A percentile compares a stretch with the other conserved stretches of the same genome.
Conservation (phyloP, 2,888 invertebrate genomes). For the Brachyptera putata region DNA sequence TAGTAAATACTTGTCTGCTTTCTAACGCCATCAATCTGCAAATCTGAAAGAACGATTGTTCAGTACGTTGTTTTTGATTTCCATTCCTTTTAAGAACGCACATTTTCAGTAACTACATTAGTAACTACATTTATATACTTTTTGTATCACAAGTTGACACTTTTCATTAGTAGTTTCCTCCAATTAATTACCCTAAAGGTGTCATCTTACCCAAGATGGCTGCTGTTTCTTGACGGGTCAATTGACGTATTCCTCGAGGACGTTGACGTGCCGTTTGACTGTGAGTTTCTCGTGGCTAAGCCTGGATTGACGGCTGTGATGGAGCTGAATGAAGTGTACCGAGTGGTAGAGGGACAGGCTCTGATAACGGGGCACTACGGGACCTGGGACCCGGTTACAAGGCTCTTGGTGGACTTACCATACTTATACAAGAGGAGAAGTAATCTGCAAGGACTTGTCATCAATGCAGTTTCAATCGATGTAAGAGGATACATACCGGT, state of each 20-base stretch:
- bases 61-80: too few species aligned
- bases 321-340: slow-evolving; percentile 13
- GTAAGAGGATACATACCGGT: too few species aligned
- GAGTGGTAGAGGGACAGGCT: not conserved
- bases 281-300: slow-evolving; percentile 9
- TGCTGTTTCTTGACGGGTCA: slow-evolving; percentile 14
- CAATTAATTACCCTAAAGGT: too few species aligned
- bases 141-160: too few species aligned
- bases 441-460: not conserved
- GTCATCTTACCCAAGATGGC: too few species aligned
- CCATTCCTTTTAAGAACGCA: too few species aligned
- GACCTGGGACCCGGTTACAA: not conserved
- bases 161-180: too few species aligned
- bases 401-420: not conserved
- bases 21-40: not conserved
- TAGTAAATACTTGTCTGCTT: not conserved
- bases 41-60: not conserved
- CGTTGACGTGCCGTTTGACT: slow-evolving; percentile 25
- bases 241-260: slow-evolving; percentile 9
- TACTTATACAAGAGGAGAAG: not conserved
- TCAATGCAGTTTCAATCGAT: not conserved
- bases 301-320: not conserved
- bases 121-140: too few species aligned
- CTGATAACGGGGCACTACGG: not conserved
- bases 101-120: too few species aligned